Base-by-base conservation (phyloP, 2,888 invertebrate species). In the Epistrophe grossulariae region DNA sequence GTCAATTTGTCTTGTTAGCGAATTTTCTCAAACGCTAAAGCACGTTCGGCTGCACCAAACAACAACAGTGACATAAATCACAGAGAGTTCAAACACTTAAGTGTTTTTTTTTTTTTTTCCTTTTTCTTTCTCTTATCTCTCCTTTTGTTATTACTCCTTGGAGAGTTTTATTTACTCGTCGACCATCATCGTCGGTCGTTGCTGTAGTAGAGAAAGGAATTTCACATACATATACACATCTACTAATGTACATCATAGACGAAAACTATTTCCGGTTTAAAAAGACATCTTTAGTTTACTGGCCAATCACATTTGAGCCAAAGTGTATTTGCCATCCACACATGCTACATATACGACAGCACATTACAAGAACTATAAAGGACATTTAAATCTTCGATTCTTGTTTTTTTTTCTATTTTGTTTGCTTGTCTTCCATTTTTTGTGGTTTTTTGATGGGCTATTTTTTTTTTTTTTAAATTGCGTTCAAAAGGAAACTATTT, bases 401-500 rank as follows among this genome's bases (percentile, higher is more conserved):
- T n/a, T 19, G 28, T 48, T 17, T 10, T 28, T 72, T 38, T 11
- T 60, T 38, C 35, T 35, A 24, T 43, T 71, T 11, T 57, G 43
- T 43, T 43, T 7, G n/a, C 10, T 50, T 24, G 13, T 15, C 31
- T 59, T 45, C n/a, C 28, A 17, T 64, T 31, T 24, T 66, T 35
- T 66, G 48, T 66, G 66, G 66, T 48, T 45, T 48, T 45, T 55
- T 66, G 66, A 66, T 62, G 62, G 40, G 62, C 43, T 24, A 6
- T 31, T 52, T 24, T 50, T n/a, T 15, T 62, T 17, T 50, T 40
- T 52, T 38, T 40, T 24, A 15, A 24, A 43, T 72, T 77, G 45
- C 79, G 73, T 78, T 78, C 85, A 62, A 31, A 77, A 48, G 70
- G 62, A 82, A 82, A 62, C 78, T 78, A 82, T 85, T 85, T 85